Percentiles rank a stretch among this genome's conserved stretches.
Conservation (phyloP, 2,888 invertebrate genomes). For the Lepas anatifera region DNA sequence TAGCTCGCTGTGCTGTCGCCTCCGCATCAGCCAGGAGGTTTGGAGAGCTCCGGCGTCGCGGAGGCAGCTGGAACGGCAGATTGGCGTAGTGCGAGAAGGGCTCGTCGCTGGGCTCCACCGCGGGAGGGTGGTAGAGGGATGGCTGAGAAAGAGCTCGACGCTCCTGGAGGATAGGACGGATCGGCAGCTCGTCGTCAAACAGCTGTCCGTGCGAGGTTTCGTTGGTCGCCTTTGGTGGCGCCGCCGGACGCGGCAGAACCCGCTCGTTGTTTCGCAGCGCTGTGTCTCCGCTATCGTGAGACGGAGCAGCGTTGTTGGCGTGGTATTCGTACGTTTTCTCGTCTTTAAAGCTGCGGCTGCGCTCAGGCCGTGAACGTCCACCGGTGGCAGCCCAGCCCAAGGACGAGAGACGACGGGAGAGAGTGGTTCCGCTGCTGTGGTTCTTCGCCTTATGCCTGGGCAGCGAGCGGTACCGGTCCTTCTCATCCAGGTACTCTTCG, state of each 20-base stretch:
- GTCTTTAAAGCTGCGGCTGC: not conserved
- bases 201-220: not conserved
- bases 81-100: slow-evolving; percentile 11
- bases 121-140: not conserved
- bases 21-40: not conserved
- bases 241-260: not conserved
- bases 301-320: no score
- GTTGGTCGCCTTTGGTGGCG: not conserved
- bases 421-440: not conserved
- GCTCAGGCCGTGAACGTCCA: not conserved
- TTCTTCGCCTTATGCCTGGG: not conserved
- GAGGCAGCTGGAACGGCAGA: slow-evolving; percentile 3
- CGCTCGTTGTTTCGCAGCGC: slow-evolving; percentile 7
- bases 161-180: slow-evolving; percentile 1
- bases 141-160: not conserved
- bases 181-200: not conserved
- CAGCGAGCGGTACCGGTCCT: not conserved
- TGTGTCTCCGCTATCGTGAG: no score
- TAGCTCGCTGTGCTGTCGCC: not conserved
- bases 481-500: not conserved
- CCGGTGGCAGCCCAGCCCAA: not conserved
- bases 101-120: not conserved
- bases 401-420: not conserved
- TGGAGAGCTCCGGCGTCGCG: not conserved
- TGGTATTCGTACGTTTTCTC: not conserved